Evolutionary conservation across 2,888 invertebrate species (phyloP).

Genomic region (Abrostola triplasia): DNA sequence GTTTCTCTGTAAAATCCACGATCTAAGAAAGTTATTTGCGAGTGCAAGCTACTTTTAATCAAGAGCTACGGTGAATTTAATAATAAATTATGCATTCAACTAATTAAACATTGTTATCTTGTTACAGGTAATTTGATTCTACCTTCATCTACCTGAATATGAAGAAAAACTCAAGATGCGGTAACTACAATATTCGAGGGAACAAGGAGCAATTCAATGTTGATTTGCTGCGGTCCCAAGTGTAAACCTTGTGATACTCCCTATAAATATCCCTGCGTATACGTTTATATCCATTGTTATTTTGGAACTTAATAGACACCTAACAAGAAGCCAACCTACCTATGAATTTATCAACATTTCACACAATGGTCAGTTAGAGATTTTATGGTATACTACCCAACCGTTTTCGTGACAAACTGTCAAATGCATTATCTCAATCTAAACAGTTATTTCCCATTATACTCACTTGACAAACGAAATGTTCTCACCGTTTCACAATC

Average conservation of each 20-base stretch:
- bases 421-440: slow-evolving; percentile 50
- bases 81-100: slow-evolving; percentile 23
- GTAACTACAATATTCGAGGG: slow-evolving; percentile 19
- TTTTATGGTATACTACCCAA: slow-evolving; percentile 28
- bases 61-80: slow-evolving; percentile 15
- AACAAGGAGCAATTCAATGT: slow-evolving; percentile 40
- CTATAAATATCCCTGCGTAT: slow-evolving; percentile 15
- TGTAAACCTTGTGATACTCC: slow-evolving; percentile 34
- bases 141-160: slow-evolving; percentile 14
- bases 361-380: slow-evolving; percentile 42
- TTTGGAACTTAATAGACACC: slow-evolving; percentile 33
- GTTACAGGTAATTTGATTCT: slow-evolving; percentile 49
- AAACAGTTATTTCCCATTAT: slow-evolving; percentile 50
- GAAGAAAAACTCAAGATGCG: slow-evolving; percentile 15
- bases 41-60: slow-evolving; percentile 29
- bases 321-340: slow-evolving; percentile 26
- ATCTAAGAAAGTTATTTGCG: slow-evolving; percentile 5
- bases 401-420: slow-evolving; percentile 50
- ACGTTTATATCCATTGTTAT: slow-evolving; percentile 30
- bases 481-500: slow-evolving; percentile 51
- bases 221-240: slow-evolving; percentile 26
- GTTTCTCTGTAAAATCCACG: background rate
- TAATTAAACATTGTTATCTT: slow-evolving; percentile 38
- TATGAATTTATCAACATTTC: slow-evolving; percentile 31
- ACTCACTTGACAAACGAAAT: slow-evolving; percentile 39